Percentiles rank a stretch among this genome's conserved stretches.
Evolutionary conservation across 2,113 vertebrate species (phyloP).

Genomic region (Neotoma lepida): DNA sequence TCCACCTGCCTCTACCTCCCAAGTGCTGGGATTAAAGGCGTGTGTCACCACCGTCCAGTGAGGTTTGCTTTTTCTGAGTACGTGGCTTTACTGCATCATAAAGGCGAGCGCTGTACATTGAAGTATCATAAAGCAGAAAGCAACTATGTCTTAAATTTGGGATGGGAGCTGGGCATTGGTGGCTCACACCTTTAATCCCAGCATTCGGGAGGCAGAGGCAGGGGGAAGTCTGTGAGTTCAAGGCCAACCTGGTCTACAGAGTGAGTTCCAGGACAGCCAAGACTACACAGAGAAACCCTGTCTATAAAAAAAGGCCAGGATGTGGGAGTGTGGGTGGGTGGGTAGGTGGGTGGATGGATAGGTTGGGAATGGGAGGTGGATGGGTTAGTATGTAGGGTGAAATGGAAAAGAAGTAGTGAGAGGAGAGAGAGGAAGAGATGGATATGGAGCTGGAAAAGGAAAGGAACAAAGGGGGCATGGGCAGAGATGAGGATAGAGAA

Average conservation of each 20-base stretch:
- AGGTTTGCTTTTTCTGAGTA: not conserved
- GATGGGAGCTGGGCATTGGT: not conserved
- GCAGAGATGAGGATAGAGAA: not conserved
- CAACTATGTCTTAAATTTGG: not conserved
- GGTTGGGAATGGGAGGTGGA: not conserved
- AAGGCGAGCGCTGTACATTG: not conserved
- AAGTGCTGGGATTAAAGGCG: not conserved
- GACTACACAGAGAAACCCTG: too few relatives aligned
- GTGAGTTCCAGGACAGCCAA: too few relatives aligned
- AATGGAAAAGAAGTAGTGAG: not conserved
- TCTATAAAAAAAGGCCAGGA: too few relatives aligned
- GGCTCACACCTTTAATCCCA: too few relatives aligned
- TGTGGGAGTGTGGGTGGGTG: too few relatives aligned
- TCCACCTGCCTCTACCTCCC: not conserved
- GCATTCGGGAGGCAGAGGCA: too few relatives aligned
- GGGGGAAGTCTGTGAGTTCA: too few relatives aligned
- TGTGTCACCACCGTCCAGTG: not conserved
- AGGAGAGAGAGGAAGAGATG: not conserved
- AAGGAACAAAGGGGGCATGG: not conserved
- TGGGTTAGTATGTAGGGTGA: not conserved
- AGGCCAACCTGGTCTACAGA: too few relatives aligned
- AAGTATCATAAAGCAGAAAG: not conserved
- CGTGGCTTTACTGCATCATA: not conserved
- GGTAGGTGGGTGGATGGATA: not conserved
- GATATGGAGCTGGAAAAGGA: not conserved